phyloP scores from a whole-genome alignment of 2,888 invertebrate species.

The Hyposoter dolosus region DNA sequence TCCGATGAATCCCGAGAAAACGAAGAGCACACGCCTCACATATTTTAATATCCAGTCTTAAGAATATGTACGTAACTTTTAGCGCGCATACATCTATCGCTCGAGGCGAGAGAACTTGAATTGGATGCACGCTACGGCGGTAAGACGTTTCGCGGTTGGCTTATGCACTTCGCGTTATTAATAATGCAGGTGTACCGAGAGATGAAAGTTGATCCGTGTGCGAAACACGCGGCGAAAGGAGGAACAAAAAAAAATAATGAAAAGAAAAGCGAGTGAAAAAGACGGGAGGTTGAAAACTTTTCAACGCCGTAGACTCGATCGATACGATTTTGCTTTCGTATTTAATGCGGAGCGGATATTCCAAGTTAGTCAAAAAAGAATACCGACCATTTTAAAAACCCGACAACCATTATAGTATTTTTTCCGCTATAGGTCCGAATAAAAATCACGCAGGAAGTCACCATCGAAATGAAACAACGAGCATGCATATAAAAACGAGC shows the following conservation, averaged over 20 bases:
- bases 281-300: neutral
- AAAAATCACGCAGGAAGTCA: neutral
- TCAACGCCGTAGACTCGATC: neutral
- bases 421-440: neutral
- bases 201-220: constrained; percentile 29
- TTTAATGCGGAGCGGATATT: neutral
- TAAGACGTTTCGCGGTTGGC: constrained; percentile 36
- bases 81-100: neutral
- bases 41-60: constrained; percentile 25
- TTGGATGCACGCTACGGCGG: constrained; percentile 39
- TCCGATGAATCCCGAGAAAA: neutral
- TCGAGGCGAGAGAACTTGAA: constrained; percentile 55
- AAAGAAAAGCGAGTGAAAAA: neutral
- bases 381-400: neutral
- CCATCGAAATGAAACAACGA: neutral
- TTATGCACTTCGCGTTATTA: constrained; percentile 60
- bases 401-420: neutral
- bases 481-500: neutral
- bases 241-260: constrained; percentile 9
- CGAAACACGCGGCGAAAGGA: neutral
- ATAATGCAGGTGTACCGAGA: constrained; percentile 52
- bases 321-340: neutral
- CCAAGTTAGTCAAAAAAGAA: neutral
- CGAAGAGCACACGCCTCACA: constrained; percentile 1
- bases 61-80: constrained; percentile 1